Evolutionary conservation across 2,113 vertebrate species (phyloP), one percentile per base, ranked within the genome.

Genomic region (Ophthalmolycus amberensis): DNA sequence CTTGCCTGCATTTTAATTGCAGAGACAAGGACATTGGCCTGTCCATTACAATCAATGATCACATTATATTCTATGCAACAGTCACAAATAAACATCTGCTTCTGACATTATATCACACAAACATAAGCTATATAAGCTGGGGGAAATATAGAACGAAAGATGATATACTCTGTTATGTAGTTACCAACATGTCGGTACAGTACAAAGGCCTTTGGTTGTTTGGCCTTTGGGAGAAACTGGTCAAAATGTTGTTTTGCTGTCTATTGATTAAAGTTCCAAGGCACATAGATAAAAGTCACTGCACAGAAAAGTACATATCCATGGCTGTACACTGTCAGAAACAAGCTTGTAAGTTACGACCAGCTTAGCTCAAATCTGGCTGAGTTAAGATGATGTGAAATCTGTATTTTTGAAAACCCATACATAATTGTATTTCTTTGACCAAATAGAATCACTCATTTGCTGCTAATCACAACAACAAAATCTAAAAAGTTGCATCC

Each of bases 21-120:
- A 85, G 80, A 81, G 72, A 86, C 72, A 18, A 79, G 48, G 70
- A 84, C 84, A 87, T 27, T 27, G 29, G 40, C 46, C 11, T 50
- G 82, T 81, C 80, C 63, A 4, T 25, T 90, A 91, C 91, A 93
- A 90, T 91, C 90, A 85, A 72, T 82, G 62, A 78, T 82, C 83
- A 89, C 84, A 38, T 89, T 65, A 85, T 82, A 82, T 60, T 83
- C 62, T 75, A 89, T 76, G 70, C 74, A 82, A 91, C 87, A 82
- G 62, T 86, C 86, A 93, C 88, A 89, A 88, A 84, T 83, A 81
- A 88, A 89, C 90, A 87, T 71, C 56, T 83, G 89, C 75, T 67
- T 79, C 66, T 46, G 66, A 82, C 79, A 75, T 87, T 15, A 72
- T 59, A 88, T 56, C 84, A 85, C 90, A 88, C 71, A 77, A 82